Base-by-base conservation (phyloP, 2,888 invertebrate genomes). In the Pterobdella sp. region DNA sequence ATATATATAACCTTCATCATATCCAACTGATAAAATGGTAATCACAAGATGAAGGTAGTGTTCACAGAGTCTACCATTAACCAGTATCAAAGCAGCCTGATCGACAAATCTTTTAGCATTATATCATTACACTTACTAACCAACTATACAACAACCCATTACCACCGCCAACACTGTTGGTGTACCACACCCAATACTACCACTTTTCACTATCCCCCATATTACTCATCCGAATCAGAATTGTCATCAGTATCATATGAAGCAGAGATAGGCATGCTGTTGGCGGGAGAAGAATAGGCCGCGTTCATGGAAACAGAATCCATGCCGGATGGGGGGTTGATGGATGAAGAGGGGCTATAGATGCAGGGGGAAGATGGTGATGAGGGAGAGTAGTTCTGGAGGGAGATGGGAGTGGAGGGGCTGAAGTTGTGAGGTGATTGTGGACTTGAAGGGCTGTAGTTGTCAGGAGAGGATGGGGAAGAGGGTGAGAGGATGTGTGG, bases 371-470 rank as follows among this genome's bases (percentile, higher is more conserved):
- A 74, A 52, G 64, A 72, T 73, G 78, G 56, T 80, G 81, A 1
- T 80, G 80, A 35, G 79, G 80, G 64, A 79, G 77, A 37, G 49
- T 42, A 42, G 26, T 91, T 90, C 71, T 87, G 87, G 0, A 90
- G 90, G 35, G 88, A 88, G 26, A 78, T 78, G 36, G 81, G 81
- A 63, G 79, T 79, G 77, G 81, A 81, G 14, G 81, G 81, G 0
- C 90, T 90, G 34, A 88, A 88, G 29, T 78, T 78, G 32, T 81
- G 81, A 63, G 79, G 79, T 77, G 81, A 81, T 56, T 78, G 77
- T 1, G 81, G 80, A 1, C 79, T 79, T 7, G 79, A 60, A 29
- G 76, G 75, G 42, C 37, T 49, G 34, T 88, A 88, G 29, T 78
- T 78, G 32, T 81, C 81, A 63, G 79, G 79, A 77, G 81, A 81